Conservation (phyloP, 2,888 invertebrate species). For the Tinea semifulvella region DNA sequence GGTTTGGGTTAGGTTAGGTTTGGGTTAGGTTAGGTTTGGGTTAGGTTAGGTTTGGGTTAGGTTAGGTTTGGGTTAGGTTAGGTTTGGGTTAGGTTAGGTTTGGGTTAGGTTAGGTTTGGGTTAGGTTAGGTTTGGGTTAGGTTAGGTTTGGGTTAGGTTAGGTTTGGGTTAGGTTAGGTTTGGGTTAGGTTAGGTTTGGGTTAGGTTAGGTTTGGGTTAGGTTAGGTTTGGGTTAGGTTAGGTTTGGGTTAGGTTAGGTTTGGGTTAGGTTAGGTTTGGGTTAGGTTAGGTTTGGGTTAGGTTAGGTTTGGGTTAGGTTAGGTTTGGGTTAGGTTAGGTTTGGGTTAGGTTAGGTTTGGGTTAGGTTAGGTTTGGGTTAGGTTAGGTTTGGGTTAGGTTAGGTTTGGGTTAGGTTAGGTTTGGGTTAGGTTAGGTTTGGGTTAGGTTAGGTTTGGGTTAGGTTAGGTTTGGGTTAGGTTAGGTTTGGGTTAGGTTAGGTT, state of each 20-base stretch:
- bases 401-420: conserved; percentile 10
- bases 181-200: conserved; percentile 4
- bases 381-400: conserved; percentile 10
- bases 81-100: background rate
- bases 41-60: conserved; percentile 10
- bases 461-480: conserved; percentile 10
- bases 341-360: conserved; percentile 7
- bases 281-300: conserved; percentile 10
- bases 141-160: conserved; percentile 10
- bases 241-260: conserved; percentile 10
- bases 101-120: conserved; percentile 10
- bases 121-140: conserved; percentile 10
- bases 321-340: conserved; percentile 10
- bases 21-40: conserved; percentile 10
- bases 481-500: conserved; percentile 10
- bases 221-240: conserved; percentile 10
- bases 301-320: conserved; percentile 10
- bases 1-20: background rate
- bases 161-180: conserved; percentile 10
- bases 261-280: conserved; percentile 9
- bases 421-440: conserved; percentile 10
- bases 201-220: conserved; percentile 10
- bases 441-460: conserved; percentile 9
- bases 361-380: conserved; percentile 8
- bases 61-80: conserved; percentile 10